These are phyloP conservation scores for Desoria tigrina DNA, from an alignment of 2,888 invertebrate genomes.

Conservation along the genomic window DNA sequence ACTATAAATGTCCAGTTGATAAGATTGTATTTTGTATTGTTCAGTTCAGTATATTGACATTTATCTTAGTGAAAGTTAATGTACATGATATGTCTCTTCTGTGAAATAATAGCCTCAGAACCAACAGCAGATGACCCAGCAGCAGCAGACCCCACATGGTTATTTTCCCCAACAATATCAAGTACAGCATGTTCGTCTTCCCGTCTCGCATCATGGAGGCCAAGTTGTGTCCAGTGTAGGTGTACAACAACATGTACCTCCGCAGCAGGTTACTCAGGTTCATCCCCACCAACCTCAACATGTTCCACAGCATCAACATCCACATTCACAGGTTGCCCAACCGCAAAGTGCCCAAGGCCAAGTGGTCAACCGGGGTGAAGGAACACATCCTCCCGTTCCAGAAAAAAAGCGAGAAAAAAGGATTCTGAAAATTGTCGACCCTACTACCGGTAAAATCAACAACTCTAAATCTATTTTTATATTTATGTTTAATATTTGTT, in stretches of 20 bases:
- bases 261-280: slow-evolving; percentile 25
- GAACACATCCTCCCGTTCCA: slow-evolving; percentile 53
- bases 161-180: slow-evolving; percentile 1
- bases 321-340: slow-evolving; percentile 35
- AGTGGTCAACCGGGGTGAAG: slow-evolving; percentile 19
- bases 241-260: slow-evolving; percentile 39
- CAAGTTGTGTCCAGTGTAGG: slow-evolving; percentile 29
- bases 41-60: too few species aligned
- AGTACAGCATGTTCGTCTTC: slow-evolving; percentile 21
- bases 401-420: slow-evolving; percentile 55
- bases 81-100: too few species aligned
- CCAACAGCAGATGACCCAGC: slow-evolving; percentile 1
- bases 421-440: slow-evolving; percentile 61
- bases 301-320: slow-evolving; percentile 33
- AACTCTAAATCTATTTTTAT: not conserved
- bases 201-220: slow-evolving; percentile 13
- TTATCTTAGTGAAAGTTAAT: too few species aligned
- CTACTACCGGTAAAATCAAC: slow-evolving; percentile 56
- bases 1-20: too few species aligned
- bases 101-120: slow-evolving; percentile 4
- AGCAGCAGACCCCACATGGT: not conserved
- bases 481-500: not conserved
- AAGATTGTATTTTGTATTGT: too few species aligned
- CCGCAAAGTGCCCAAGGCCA: slow-evolving; percentile 32
- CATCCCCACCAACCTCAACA: slow-evolving; percentile 35